phyloP scores from a whole-genome alignment of 1,140 invertebrate genomes.

The Caenorhabditis elegans region DNA sequence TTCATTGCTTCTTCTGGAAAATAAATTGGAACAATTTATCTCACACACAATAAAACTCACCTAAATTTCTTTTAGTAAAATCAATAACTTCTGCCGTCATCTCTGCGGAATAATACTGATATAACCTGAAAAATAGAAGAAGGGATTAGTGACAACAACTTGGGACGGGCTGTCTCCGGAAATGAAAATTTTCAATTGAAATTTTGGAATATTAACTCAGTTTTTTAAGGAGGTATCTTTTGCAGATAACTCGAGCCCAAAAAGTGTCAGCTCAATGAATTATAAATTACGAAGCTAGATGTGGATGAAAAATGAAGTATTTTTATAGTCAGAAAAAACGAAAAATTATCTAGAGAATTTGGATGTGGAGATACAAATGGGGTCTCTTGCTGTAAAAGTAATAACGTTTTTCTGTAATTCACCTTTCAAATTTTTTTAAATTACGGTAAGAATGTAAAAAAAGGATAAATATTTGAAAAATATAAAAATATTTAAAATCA shows the following conservation, averaged over 20 bases:
- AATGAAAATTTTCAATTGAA: neutral
- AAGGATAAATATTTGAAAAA: no score
- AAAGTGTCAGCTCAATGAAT: neutral
- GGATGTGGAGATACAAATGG: no score
- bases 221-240: neutral
- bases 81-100: constrained; percentile 8
- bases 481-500: no score
- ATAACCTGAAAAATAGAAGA: constrained; percentile 7
- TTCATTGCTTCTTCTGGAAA: neutral
- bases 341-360: no score
- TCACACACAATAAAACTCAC: neutral
- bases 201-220: neutral
- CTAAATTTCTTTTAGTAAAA: neutral
- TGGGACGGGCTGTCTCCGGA: neutral
- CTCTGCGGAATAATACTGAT: constrained; percentile 21
- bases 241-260: no score
- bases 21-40: no score
- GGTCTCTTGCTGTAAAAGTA: no score
- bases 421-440: no score
- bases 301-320: no score
- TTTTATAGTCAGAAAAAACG: no score
- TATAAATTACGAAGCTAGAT: constrained; percentile 3
- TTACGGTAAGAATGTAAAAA: no score
- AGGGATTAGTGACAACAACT: neutral
- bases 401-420: no score